Conservation (phyloP, 2,797 vertebrate genomes). For the Hippopotamyrus pictus region DNA sequence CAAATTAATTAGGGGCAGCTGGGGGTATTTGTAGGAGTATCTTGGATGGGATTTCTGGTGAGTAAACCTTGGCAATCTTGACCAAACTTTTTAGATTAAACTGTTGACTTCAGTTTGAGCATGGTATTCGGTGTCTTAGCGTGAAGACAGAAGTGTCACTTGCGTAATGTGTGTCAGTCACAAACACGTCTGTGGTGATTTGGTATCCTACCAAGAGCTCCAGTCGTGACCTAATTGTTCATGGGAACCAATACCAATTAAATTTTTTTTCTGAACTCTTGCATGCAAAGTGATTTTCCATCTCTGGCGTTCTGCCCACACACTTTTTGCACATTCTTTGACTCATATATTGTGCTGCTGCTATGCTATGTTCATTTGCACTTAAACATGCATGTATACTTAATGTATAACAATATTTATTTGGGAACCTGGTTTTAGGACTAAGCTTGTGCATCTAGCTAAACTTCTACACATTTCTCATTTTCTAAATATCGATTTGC, state of each 20-base stretch:
- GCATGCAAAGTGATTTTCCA: background rate
- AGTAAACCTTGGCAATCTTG: background rate
- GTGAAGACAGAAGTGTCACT: background rate
- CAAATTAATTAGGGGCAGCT: conserved; percentile 10
- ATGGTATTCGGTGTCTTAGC: background rate
- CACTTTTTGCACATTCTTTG: background rate
- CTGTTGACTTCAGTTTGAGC: conserved; percentile 8
- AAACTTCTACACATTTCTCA: background rate
- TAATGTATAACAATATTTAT: background rate
- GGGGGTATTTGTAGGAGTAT: conserved; percentile 8
- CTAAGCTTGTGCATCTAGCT: background rate
- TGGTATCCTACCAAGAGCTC: background rate
- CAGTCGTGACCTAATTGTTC: background rate
- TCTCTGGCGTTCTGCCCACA: background rate
- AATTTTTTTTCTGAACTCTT: background rate
- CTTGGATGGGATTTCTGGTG: background rate
- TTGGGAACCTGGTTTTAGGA: background rate
- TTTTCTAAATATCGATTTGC: background rate
- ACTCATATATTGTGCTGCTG: background rate
- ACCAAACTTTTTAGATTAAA: conserved; percentile 8
- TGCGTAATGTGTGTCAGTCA: conserved; percentile 5
- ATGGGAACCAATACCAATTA: background rate
- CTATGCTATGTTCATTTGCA: background rate
- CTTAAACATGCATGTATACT: background rate
- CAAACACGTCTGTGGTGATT: background rate